Evolutionary conservation across 2,888 invertebrate species (phyloP).

Genomic region (Agonopterix alstromeriana): DNA sequence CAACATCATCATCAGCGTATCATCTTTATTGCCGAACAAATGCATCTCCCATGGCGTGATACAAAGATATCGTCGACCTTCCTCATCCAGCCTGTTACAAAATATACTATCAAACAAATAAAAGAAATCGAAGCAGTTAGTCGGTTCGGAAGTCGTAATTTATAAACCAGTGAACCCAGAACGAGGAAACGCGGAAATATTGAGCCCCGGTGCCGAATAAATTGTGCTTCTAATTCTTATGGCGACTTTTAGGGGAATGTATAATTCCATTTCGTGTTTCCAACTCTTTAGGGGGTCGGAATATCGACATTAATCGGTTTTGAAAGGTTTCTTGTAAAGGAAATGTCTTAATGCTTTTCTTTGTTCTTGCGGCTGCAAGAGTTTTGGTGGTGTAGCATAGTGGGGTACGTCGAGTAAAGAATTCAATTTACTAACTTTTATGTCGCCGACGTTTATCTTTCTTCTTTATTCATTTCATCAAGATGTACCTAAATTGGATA

Average conservation of each 20-base stretch:
- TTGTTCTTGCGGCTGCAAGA: slow-evolving; percentile 12
- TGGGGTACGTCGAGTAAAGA: too few species aligned
- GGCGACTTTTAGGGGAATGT: slow-evolving; percentile 67
- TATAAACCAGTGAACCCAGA: slow-evolving; percentile 12
- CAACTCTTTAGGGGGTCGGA: slow-evolving; percentile 66
- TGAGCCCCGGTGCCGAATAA: slow-evolving; percentile 50
- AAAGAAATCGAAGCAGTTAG: too few species aligned
- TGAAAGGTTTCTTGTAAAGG: slow-evolving; percentile 61
- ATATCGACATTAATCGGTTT: slow-evolving; percentile 65
- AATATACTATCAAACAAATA: too few species aligned
- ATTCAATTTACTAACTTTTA: too few species aligned
- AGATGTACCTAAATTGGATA: too few species aligned
- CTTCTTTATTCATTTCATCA: too few species aligned
- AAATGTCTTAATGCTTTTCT: slow-evolving; percentile 45
- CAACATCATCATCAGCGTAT: too few species aligned
- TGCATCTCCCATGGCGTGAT: too few species aligned
- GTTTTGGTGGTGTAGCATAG: background rate
- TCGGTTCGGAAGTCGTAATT: slow-evolving; percentile 4
- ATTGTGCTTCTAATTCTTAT: slow-evolving; percentile 65
- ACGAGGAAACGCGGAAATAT: slow-evolving; percentile 33
- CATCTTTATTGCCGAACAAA: too few species aligned
- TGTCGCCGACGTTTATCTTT: too few species aligned
- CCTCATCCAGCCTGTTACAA: too few species aligned
- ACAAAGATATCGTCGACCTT: too few species aligned
- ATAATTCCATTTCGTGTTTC: slow-evolving; percentile 71